phyloP scores from a whole-genome alignment of 92 coral and sea anemone species.

The Phymanthus crucifer region DNA sequence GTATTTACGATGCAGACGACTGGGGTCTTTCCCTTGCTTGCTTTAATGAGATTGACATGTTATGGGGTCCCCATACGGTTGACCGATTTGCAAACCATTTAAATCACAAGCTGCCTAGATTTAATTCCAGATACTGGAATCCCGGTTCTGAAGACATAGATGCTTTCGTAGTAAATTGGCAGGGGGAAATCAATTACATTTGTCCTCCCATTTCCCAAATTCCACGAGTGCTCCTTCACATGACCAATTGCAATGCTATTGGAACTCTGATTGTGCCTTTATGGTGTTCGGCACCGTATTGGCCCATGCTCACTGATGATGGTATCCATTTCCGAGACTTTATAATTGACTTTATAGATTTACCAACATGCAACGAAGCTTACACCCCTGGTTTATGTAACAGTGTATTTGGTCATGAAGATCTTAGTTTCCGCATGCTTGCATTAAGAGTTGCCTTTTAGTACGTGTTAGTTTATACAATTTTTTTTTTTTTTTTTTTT shows the following conservation, averaged over 20 bases:
- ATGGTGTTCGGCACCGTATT: slow-evolving; percentile 58
- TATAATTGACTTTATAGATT: slow-evolving; percentile 37
- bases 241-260: slow-evolving; percentile 46
- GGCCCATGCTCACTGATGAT: slow-evolving; percentile 53
- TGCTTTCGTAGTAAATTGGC: slow-evolving; percentile 48
- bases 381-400: slow-evolving; percentile 30
- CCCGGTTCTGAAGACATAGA: slow-evolving; percentile 61
- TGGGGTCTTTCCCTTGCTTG: slow-evolving; percentile 46
- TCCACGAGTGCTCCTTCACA: slow-evolving; percentile 44
- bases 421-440: slow-evolving; percentile 43
- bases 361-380: slow-evolving; percentile 29
- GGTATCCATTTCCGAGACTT: slow-evolving; percentile 29
- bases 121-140: slow-evolving; percentile 61
- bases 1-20: slow-evolving; percentile 53
- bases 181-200: slow-evolving; percentile 49
- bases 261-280: slow-evolving; percentile 57
- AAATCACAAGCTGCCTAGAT: slow-evolving; percentile 46
- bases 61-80: slow-evolving; percentile 61
- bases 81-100: slow-evolving; percentile 51
- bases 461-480: no score
- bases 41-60: slow-evolving; percentile 30
- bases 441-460: slow-evolving; percentile 50
- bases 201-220: slow-evolving; percentile 55
- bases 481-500: not conserved
- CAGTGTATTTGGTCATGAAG: slow-evolving; percentile 45